Evolutionary conservation across 37 sponge, comb jelly and placozoan genomes (phyloP).

Genomic region (Hormiphora californensis): DNA sequence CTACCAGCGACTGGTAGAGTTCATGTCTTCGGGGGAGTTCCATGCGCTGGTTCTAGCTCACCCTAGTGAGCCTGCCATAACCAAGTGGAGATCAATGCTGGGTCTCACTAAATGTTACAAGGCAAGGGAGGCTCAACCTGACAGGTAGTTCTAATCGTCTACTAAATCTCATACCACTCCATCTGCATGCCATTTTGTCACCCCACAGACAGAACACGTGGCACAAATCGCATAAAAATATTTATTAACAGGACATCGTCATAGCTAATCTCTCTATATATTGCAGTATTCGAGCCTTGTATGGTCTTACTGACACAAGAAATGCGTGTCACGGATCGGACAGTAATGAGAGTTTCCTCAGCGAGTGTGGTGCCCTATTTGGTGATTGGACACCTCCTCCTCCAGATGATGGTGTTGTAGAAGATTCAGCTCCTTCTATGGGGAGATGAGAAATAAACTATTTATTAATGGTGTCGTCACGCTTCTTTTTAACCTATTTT

Average conservation of each 20-base stretch:
- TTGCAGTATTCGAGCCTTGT: slow-evolving; percentile 36
- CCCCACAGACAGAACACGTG: no score
- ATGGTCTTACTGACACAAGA: slow-evolving; percentile 12
- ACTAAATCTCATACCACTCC: background rate
- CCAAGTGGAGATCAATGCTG: slow-evolving; percentile 19
- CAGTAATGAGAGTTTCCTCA: background rate
- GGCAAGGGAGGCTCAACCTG: background rate
- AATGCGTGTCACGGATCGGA: slow-evolving; percentile 49
- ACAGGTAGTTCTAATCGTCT: background rate
- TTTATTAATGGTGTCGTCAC: no score
- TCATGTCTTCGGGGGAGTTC: slow-evolving; percentile 42
- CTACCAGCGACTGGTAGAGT: slow-evolving; percentile 29
- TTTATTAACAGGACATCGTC: no score
- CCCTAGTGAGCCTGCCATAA: background rate
- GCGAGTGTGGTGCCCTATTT: background rate
- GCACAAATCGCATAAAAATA: no score
- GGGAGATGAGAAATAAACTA: no score
- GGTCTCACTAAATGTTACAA: slow-evolving; percentile 39
- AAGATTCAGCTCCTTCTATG: no score
- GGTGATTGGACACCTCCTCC: slow-evolving; percentile 21
- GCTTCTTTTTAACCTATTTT: no score
- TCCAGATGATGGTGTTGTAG: no score
- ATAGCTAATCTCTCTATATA: no score
- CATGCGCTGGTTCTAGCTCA: slow-evolving; percentile 32
- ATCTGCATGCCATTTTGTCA: no score